Conservation (phyloP, 2,113 vertebrate genomes). For the Ia io region DNA sequence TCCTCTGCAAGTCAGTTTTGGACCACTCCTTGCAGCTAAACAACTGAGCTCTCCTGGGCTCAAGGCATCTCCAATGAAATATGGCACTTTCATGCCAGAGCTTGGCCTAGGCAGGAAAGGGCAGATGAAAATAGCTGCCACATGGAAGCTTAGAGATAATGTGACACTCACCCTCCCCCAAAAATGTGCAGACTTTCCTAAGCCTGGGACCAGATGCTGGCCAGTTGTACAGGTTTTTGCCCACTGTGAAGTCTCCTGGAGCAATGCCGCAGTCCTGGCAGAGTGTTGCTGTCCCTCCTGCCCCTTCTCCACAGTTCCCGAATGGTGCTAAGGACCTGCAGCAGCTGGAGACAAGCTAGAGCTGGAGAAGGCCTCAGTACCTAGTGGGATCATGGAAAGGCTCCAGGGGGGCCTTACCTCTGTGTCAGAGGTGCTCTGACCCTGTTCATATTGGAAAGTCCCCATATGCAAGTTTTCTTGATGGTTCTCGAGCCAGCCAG, state of each 20-base stretch:
- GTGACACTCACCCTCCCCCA: neutral
- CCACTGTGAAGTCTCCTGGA: neutral
- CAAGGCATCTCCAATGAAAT: neutral
- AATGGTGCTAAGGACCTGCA: slow-evolving; percentile 68
- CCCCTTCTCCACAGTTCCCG: neutral
- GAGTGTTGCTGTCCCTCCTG: neutral
- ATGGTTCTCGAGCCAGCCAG: neutral
- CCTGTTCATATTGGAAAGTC: neutral
- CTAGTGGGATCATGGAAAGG: neutral
- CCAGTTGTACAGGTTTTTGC: neutral
- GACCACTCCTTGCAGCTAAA: neutral
- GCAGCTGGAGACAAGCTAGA: neutral
- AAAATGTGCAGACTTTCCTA: neutral
- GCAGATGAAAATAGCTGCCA: neutral
- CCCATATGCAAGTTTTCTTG: neutral
- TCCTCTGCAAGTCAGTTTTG: neutral
- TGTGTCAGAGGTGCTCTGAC: neutral
- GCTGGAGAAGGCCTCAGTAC: neutral
- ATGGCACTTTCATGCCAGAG: neutral
- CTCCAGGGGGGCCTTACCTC: neutral
- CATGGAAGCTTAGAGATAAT: neutral
- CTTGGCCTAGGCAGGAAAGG: neutral
- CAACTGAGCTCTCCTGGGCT: neutral
- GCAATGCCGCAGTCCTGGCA: neutral
- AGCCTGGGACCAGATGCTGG: neutral